Conservation (phyloP, 2,113 vertebrate genomes). For the Tricholaema leucomelas region DNA sequence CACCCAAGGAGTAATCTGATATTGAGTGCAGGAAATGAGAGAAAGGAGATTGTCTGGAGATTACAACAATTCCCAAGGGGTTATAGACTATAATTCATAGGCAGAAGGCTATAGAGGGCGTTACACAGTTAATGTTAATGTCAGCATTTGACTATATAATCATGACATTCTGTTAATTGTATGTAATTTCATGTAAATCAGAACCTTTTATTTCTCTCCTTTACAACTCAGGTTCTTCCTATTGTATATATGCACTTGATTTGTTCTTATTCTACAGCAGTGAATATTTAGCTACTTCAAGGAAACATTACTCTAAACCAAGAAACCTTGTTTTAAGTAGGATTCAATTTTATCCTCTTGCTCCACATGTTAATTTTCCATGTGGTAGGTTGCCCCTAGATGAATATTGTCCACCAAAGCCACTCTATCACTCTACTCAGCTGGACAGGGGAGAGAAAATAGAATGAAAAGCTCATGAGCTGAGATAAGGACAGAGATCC, state of each 20-base stretch:
- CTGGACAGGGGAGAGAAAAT: not conserved
- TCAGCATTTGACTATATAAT: not conserved
- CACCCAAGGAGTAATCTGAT: not conserved
- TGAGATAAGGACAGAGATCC: fast-evolving
- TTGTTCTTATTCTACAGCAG: not conserved
- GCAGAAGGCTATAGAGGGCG: not conserved
- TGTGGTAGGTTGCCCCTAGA: not conserved
- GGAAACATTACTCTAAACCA: not conserved
- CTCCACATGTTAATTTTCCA: not conserved
- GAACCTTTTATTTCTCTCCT: not conserved
- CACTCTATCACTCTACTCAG: not conserved
- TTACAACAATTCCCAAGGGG: not conserved
- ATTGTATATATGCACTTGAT: not conserved
- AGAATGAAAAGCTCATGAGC: not conserved
- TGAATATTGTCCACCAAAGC: not conserved
- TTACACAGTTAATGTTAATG: not conserved
- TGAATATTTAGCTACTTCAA: not conserved
- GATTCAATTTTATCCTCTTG: not conserved
- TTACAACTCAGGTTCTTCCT: not conserved
- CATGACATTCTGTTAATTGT: not conserved
- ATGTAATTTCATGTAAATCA: not conserved
- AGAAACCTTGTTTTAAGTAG: not conserved
- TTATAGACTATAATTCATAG: not conserved
- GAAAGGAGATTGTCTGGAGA: not conserved
- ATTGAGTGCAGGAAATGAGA: not conserved